Conservation (phyloP, 2,888 invertebrate genomes). For the Drosophila phalerata region DNA sequence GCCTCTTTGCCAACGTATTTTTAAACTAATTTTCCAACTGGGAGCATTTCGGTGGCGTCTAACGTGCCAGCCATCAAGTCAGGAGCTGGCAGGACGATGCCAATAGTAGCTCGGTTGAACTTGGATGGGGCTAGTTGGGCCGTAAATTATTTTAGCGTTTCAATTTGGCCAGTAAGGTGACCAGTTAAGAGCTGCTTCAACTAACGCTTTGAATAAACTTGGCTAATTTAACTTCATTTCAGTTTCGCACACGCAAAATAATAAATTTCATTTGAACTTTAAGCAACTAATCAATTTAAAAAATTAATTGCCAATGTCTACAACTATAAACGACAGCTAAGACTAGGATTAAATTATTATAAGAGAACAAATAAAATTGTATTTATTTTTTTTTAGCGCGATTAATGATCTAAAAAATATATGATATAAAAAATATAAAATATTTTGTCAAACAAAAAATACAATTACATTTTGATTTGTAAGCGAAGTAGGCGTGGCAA, state of each 20-base stretch:
- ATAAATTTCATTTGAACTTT: slow-evolving; percentile 1
- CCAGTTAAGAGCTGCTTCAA: slow-evolving; percentile 25
- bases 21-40: slow-evolving; percentile 82
- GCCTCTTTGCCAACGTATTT: slow-evolving; percentile 62
- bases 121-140: slow-evolving; percentile 51
- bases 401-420: no score
- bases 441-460: no score
- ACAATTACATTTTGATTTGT: no score
- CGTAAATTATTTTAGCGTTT: slow-evolving; percentile 79
- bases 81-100: slow-evolving; percentile 29
- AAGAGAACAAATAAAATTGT: no score
- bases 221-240: slow-evolving; percentile 43
- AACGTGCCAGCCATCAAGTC: slow-evolving; percentile 53
- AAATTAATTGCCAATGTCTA: neutral
- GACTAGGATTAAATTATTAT: neutral
- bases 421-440: no score
- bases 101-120: slow-evolving; percentile 30
- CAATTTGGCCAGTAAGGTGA: slow-evolving; percentile 64
- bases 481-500: no score
- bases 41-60: slow-evolving; percentile 70
- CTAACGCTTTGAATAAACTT: slow-evolving; percentile 30
- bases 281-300: neutral
- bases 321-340: neutral
- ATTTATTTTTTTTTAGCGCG: no score
- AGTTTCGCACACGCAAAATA: slow-evolving; percentile 3